These are phyloP conservation scores for Thripadectes ignobilis DNA, from an alignment of 2,797 vertebrate species.

Conservation along the genomic window DNA sequence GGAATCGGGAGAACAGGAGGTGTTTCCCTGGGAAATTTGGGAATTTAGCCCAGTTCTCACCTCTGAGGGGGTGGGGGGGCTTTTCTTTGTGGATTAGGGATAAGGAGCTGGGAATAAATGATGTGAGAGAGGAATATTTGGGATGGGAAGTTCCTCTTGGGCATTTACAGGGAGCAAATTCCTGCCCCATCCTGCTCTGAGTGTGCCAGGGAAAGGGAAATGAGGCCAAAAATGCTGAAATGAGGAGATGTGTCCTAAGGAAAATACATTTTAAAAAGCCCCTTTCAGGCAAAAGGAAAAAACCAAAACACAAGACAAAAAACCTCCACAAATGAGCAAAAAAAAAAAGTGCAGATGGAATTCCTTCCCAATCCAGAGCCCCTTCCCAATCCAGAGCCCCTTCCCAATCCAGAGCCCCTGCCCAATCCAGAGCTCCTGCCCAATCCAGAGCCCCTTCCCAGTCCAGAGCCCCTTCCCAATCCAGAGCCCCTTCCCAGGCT, in stretches of 20 bases:
- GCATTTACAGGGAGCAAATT: not conserved
- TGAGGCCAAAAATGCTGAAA: not conserved
- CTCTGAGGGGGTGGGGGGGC: not conserved
- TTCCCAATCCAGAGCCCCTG: not conserved
- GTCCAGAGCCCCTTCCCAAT: not conserved
- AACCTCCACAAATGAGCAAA: not conserved
- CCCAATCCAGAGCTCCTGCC: not conserved
- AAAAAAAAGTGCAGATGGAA: not conserved
- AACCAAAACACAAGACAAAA: not conserved
- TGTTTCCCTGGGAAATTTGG: not conserved
- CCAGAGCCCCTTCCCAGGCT: not conserved
- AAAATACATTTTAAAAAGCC: not conserved
- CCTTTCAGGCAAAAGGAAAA: not conserved
- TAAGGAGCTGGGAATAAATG: not conserved
- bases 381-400: not conserved
- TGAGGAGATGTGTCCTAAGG: not conserved
- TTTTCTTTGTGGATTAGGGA: not conserved
- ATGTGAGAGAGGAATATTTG: not conserved
- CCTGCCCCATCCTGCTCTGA: not conserved
- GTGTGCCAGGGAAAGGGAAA: not conserved
- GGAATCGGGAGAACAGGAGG: rapidly evolving
- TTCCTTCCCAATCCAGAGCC: not conserved
- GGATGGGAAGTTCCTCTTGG: not conserved
- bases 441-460: not conserved
- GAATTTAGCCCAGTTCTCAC: rapidly evolving